Percentiles rank a stretch among this genome's conserved stretches.
phyloP scores from a whole-genome alignment of 2,797 vertebrate species.

The Tarsius wallacei region DNA sequence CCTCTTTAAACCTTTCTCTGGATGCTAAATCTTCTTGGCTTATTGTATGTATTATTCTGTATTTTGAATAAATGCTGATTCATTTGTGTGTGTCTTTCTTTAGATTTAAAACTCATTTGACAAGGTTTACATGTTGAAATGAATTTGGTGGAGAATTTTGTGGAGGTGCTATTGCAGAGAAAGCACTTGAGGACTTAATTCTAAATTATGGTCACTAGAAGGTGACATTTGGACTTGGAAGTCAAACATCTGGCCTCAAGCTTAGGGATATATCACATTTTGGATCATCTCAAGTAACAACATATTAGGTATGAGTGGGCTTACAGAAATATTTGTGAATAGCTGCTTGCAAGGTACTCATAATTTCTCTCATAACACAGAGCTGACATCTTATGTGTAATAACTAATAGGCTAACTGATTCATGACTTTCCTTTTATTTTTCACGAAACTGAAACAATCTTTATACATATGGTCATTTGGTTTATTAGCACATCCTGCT shows the following conservation, averaged over 20 bases:
- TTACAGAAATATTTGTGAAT: constrained; percentile 46
- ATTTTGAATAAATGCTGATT: neutral
- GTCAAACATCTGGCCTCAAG: neutral
- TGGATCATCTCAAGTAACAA: neutral
- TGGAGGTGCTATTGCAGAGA: neutral
- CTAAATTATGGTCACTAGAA: constrained; percentile 1
- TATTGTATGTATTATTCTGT: neutral
- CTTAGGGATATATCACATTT: neutral
- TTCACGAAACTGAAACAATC: neutral
- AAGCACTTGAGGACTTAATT: constrained; percentile 4
- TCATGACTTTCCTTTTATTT: constrained; percentile 29
- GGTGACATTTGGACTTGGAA: constrained; percentile 35
- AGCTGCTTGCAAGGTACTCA: neutral
- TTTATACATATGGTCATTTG: neutral
- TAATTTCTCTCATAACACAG: constrained; percentile 31
- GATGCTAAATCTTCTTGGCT: constrained; percentile 30
- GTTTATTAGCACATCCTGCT: neutral
- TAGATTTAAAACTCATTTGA: constrained; percentile 22
- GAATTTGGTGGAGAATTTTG: constrained; percentile 20
- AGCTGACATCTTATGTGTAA: neutral
- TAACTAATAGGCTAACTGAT: neutral
- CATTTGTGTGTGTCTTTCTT: neutral
- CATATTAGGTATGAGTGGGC: neutral
- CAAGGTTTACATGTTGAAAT: neutral
- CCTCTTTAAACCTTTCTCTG: neutral